A percentile compares a stretch with the other conserved stretches of the same genome.
Evolutionary conservation across 2,113 vertebrate genomes (phyloP).

Genomic region (Tapirus terrestris): DNA sequence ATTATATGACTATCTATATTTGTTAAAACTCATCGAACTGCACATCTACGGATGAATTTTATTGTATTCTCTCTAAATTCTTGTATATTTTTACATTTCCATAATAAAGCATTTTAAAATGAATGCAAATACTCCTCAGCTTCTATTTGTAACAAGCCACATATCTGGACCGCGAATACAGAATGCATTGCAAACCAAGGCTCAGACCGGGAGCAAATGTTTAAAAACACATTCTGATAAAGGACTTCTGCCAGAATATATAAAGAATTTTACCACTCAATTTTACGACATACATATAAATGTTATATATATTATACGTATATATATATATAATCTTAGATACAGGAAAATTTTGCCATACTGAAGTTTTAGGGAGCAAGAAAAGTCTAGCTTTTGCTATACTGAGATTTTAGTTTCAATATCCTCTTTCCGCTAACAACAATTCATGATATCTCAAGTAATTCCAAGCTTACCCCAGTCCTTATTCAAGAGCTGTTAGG

Average conservation of each 20-base stretch:
- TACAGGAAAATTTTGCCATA: not conserved
- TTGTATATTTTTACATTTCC: not conserved
- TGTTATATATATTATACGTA: not conserved
- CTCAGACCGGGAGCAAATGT: not conserved
- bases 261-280: not conserved
- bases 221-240: slow-evolving; percentile 24
- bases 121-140: not conserved
- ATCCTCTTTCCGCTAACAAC: not conserved
- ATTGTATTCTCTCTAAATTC: not conserved
- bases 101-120: slow-evolving; percentile 23
- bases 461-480: not conserved
- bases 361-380: not conserved
- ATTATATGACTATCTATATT: not conserved
- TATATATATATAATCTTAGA: not conserved
- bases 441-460: not conserved
- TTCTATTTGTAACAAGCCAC: not conserved
- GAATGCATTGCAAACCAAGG: not conserved
- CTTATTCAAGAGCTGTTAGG: not conserved
- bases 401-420: not conserved
- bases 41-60: not conserved
- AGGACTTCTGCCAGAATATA: not conserved
- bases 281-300: not conserved
- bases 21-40: slow-evolving; percentile 20
- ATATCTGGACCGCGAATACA: not conserved
- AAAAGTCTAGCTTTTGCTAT: not conserved